phyloP scores from a whole-genome alignment of 2,888 invertebrate genomes.

The Perizoma affinitatum region DNA sequence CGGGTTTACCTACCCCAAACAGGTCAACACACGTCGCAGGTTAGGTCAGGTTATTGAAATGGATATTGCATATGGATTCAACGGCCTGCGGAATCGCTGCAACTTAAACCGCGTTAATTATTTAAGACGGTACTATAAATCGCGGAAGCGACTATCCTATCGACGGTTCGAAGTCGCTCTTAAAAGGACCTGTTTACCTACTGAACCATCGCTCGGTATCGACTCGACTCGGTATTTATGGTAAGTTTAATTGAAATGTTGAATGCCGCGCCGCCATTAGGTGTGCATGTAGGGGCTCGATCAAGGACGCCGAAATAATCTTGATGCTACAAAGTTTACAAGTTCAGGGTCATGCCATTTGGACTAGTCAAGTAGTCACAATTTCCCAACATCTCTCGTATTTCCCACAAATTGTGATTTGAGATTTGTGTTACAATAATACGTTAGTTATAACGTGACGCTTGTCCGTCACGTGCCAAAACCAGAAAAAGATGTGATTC shows the following conservation, averaged over 20 bases:
- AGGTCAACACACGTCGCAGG: too few species aligned
- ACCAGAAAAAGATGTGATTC: constrained; percentile 52
- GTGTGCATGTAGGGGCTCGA: constrained; percentile 2
- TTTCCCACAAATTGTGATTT: constrained; percentile 4
- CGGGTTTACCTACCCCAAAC: too few species aligned
- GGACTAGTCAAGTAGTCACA: constrained; percentile 7
- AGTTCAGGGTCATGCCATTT: constrained; percentile 21
- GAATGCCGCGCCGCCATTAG: constrained; percentile 16
- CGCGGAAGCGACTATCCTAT: too few species aligned
- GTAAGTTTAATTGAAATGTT: constrained; percentile 1
- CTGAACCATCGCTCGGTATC: too few species aligned
- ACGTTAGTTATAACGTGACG: constrained; percentile 36
- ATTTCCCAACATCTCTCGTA: constrained; percentile 13
- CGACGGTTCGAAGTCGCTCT: too few species aligned
- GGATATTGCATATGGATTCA: too few species aligned
- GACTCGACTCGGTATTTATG: too few species aligned
- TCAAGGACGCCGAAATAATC: constrained; percentile 14
- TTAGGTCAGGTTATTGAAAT: too few species aligned
- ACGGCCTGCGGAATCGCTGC: too few species aligned
- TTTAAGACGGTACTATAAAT: too few species aligned
- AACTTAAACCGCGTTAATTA: too few species aligned
- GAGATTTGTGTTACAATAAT: constrained; percentile 19
- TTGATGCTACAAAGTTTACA: constrained; percentile 8
- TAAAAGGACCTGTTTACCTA: too few species aligned
- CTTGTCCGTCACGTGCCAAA: constrained; percentile 55